A percentile compares a stretch with the other conserved stretches of the same genome.
Evolutionary conservation across 2,888 invertebrate species (phyloP).

Genomic region (Papilio elwesi): DNA sequence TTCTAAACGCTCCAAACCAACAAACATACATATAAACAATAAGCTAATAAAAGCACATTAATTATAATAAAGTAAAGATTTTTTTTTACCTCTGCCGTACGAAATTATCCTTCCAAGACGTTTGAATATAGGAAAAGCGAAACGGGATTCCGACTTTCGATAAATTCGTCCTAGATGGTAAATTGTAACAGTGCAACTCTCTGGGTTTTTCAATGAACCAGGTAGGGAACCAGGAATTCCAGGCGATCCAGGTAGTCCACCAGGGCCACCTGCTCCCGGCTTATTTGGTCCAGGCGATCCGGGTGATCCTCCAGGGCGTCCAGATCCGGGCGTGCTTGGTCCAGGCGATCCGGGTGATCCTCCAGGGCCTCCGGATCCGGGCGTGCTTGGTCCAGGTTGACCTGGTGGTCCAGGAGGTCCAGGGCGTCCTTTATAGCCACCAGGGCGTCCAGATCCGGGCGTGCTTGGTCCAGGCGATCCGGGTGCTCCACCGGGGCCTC

Average conservation of each 20-base stretch:
- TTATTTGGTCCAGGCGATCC: no score
- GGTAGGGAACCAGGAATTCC: no score
- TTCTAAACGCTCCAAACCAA: no score
- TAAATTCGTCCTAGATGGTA: slow-evolving; percentile 13
- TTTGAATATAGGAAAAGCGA: slow-evolving; percentile 20
- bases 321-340: neutral
- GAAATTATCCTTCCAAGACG: slow-evolving; percentile 23
- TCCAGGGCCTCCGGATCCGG: neutral
- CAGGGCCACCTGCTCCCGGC: neutral
- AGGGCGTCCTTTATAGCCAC: neutral
- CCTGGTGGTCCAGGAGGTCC: slow-evolving; percentile 14
- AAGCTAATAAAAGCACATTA: neutral
- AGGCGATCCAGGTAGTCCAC: no score
- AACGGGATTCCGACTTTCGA: slow-evolving; percentile 15
- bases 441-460: no score
- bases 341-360: slow-evolving; percentile 4
- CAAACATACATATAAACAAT: no score
- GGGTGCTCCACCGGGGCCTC: no score
- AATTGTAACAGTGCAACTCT: slow-evolving; percentile 13
- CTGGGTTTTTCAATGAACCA: neutral
- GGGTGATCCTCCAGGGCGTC: neutral
- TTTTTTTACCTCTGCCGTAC: slow-evolving; percentile 29
- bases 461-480: no score
- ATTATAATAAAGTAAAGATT: neutral
- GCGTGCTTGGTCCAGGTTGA: neutral